These are phyloP conservation scores for Propsilocerus akamusi DNA, from an alignment of 1,140 invertebrate species.

Conservation along the genomic window DNA sequence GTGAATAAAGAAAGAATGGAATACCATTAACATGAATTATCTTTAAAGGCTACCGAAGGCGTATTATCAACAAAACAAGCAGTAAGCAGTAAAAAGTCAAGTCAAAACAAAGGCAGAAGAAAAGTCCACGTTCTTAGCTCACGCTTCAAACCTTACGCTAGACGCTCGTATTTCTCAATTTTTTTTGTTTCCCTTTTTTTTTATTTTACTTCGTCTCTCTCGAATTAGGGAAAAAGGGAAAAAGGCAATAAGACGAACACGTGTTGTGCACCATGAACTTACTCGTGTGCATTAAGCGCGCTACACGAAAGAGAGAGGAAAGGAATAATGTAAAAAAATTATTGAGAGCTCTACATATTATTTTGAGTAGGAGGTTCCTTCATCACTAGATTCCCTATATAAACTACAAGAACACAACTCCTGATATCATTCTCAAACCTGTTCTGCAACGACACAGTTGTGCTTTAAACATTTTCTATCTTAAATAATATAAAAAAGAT, in stretches of 20 bases:
- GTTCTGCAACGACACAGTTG: too few species aligned
- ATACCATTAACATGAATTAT: too few species aligned
- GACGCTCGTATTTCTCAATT: background rate
- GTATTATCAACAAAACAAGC: too few species aligned
- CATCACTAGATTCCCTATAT: too few species aligned
- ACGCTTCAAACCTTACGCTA: background rate
- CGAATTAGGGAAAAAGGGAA: background rate
- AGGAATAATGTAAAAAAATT: background rate
- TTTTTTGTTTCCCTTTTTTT: background rate
- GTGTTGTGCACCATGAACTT: background rate
- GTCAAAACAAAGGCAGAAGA: background rate
- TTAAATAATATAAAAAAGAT: too few species aligned
- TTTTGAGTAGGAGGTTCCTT: background rate
- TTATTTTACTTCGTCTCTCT: background rate
- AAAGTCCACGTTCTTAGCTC: slow-evolving; percentile 1
- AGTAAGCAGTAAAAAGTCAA: background rate
- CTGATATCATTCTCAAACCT: background rate
- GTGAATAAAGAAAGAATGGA: too few species aligned
- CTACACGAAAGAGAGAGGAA: background rate
- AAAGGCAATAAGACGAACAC: background rate
- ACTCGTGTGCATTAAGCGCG: slow-evolving; percentile 1
- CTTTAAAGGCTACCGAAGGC: too few species aligned
- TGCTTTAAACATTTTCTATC: too few species aligned
- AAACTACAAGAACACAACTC: background rate
- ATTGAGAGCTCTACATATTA: background rate